phyloP scores from a whole-genome alignment of 2,113 vertebrate species.

The Chlorodrepanis virens region DNA sequence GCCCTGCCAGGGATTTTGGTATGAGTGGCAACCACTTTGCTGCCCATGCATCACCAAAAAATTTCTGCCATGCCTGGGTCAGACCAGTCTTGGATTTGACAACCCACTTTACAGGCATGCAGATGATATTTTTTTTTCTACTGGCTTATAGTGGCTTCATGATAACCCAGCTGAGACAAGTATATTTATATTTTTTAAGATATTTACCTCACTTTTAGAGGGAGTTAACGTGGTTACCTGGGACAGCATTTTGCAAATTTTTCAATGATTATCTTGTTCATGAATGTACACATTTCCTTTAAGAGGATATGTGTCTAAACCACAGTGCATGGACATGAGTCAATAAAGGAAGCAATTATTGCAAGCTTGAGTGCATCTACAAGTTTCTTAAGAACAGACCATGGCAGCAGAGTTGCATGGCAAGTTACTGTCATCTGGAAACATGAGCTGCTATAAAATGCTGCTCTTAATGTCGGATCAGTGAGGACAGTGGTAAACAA shows the following conservation, averaged over 20 bases:
- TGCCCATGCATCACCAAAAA: not conserved
- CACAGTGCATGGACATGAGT: constrained; percentile 33
- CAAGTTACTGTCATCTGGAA: not conserved
- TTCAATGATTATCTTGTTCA: not conserved
- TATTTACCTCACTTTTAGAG: not conserved
- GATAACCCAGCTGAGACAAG: not conserved
- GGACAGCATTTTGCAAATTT: not conserved
- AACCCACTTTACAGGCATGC: not conserved
- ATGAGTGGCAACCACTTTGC: not conserved
- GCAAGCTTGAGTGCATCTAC: not conserved
- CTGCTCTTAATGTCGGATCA: not conserved
- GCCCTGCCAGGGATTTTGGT: not conserved
- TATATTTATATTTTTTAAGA: not conserved
- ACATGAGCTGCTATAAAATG: not conserved
- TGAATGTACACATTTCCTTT: constrained; percentile 5
- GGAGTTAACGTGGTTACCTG: not conserved
- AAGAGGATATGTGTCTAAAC: not conserved
- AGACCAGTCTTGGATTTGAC: not conserved
- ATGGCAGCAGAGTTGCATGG: not conserved
- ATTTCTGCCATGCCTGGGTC: not conserved
- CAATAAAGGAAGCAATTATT: constrained; percentile 47
- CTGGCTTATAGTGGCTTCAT: not conserved
- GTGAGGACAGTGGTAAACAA: not conserved
- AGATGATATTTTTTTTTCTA: not conserved
- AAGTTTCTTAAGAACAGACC: not conserved